A percentile compares a stretch with the other conserved stretches of the same genome.
Evolutionary conservation across 1,140 invertebrate genomes (phyloP).

Genomic region (Cydia pomonella): DNA sequence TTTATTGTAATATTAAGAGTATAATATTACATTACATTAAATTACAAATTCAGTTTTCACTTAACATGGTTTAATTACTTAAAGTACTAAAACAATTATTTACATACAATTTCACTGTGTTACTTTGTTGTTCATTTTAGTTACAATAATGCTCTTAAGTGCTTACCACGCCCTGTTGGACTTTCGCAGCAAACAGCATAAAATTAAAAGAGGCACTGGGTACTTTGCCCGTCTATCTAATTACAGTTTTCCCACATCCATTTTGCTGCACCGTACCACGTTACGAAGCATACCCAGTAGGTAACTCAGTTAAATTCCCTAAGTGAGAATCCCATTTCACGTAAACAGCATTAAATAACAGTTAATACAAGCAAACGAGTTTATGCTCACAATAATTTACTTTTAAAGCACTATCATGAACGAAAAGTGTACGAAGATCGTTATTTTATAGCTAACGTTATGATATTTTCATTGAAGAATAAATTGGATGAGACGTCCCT

Average conservation of each 20-base stretch:
- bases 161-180: not conserved
- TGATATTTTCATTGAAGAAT: conserved; percentile 25
- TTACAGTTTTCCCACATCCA: not conserved
- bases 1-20: too few relatives aligned
- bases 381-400: conserved; percentile 1
- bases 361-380: conserved; percentile 2
- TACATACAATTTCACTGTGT: too few relatives aligned
- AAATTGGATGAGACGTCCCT: conserved; percentile 20
- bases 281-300: not conserved
- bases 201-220: not conserved
- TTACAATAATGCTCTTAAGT: not conserved
- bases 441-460: conserved; percentile 19
- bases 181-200: not conserved
- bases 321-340: not conserved
- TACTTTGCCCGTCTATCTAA: not conserved
- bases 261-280: not conserved
- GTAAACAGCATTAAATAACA: conserved; percentile 2
- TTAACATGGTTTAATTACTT: too few relatives aligned
- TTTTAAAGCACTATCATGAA: conserved; percentile 25
- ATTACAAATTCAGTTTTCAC: too few relatives aligned
- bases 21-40: too few relatives aligned
- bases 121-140: too few relatives aligned
- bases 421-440: not conserved
- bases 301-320: not conserved
- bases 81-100: too few relatives aligned